These are phyloP conservation scores for Drosophila kikkawai DNA, from an alignment of 1,140 invertebrate species.

Conservation along the genomic window DNA sequence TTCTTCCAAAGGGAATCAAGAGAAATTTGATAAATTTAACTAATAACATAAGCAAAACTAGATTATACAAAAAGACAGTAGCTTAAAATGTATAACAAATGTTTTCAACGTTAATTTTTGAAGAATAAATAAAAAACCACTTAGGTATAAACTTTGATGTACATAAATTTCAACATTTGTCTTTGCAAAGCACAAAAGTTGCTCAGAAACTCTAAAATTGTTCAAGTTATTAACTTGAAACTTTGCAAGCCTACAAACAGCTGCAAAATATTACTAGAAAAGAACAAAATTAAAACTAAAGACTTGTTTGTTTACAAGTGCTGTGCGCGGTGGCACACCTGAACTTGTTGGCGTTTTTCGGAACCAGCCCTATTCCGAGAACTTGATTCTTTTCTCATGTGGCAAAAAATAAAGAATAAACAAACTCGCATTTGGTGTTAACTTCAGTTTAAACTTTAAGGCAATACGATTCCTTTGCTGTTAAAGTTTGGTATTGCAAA, in stretches of 20 bases:
- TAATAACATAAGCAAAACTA: too few species aligned
- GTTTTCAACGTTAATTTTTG: too few species aligned
- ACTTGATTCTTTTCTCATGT: constrained; percentile 6
- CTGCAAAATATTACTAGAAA: constrained; percentile 8
- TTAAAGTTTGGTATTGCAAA: background rate
- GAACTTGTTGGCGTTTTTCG: constrained; percentile 1
- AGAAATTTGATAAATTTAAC: background rate
- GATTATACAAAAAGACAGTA: too few species aligned
- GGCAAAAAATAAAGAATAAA: background rate
- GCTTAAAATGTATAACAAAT: too few species aligned
- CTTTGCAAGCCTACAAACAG: constrained; percentile 10
- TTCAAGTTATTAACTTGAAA: constrained; percentile 3
- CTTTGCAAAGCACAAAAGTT: background rate
- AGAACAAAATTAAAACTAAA: background rate
- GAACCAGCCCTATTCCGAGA: constrained; percentile 1
- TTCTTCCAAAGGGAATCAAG: background rate
- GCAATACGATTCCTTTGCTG: background rate
- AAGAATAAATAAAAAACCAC: too few species aligned
- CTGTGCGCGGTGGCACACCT: constrained; percentile 1
- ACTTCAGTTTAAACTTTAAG: constrained; percentile 1
- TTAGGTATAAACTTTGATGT: too few species aligned
- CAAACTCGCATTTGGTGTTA: constrained; percentile 3
- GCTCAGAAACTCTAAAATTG: background rate
- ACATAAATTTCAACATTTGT: background rate
- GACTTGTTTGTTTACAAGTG: constrained; percentile 10